Evolutionary conservation across 2,888 invertebrate species (phyloP), one percentile per base, ranked within the genome.

Genomic region (Hofmannophila pseudospretella): DNA sequence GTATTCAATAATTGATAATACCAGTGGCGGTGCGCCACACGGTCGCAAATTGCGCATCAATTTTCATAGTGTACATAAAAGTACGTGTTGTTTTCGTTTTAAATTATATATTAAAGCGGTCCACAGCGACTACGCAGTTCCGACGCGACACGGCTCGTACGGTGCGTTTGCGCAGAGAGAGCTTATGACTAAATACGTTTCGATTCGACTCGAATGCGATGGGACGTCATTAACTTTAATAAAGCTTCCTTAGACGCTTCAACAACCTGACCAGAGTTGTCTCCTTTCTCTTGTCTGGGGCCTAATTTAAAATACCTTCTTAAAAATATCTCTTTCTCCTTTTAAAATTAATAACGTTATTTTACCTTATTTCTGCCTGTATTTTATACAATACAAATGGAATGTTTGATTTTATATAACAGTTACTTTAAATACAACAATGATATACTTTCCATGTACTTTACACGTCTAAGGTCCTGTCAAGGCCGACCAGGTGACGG

Each of bases 221-320:
- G 81, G 82, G 81, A 79, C 72, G 62, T 67, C 67, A 69, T 53
- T 61, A 69, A 23, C 8, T n/a, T n/a, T 62, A 68, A 80, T 82
- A 82, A 82, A 82, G 81, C 82, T 62, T 54, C 20, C 32, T 14
- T 35, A 8, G 30, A 28, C 19, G 19, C 11, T 9, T 8, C 11
- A 28, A n/a, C n/a, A n/a, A n/a, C n/a, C n/a, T n/a, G n/a, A n/a
- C n/a, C n/a, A n/a, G n/a, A n/a, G n/a, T n/a, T n/a, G n/a, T n/a
- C n/a, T n/a, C n/a, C n/a, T n/a, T n/a, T n/a, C n/a, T n/a, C n/a
- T n/a, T n/a, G n/a, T 22, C 30, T 14, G 22, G 22, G 7, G 29
- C 1, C 13, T 34, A 27, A 14, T 26, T 27, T 27, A 26, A 27
- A 27, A 10, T 34, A 34, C 19, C 26, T 26, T 9, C 25, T 27